Conservation (phyloP, 2,888 invertebrate genomes). For the Platycheirus rosarum region DNA sequence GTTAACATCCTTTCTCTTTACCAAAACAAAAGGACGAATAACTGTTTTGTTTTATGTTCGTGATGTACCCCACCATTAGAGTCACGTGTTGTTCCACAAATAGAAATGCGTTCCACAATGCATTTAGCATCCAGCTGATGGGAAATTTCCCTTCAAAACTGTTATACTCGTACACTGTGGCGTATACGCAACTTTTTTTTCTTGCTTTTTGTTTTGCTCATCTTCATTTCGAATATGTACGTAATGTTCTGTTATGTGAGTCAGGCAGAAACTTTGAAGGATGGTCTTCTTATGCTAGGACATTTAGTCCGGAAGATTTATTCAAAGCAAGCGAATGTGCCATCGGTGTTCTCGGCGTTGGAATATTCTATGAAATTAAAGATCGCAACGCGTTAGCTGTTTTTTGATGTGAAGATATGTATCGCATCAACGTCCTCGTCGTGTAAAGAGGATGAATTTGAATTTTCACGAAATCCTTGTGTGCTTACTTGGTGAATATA, state of each 20-base stretch:
- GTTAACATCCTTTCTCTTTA: conserved; percentile 20
- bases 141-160: conserved; percentile 51
- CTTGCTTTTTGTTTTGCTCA: conserved; percentile 13
- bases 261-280: conserved; percentile 31
- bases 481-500: conserved; percentile 27
- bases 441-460: background rate
- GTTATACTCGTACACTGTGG: conserved; percentile 54
- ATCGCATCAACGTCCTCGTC: background rate
- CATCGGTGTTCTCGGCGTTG: conserved; percentile 14
- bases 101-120: conserved; percentile 53
- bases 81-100: conserved; percentile 72
- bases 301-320: conserved; percentile 57
- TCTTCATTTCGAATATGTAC: conserved; percentile 48
- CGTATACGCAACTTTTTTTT: conserved; percentile 66
- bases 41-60: conserved; percentile 8
- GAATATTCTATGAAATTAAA: background rate
- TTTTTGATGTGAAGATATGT: no score
- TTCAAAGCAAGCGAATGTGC: conserved; percentile 41
- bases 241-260: background rate
- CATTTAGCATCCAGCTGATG: conserved; percentile 1
- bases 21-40: conserved; percentile 7
- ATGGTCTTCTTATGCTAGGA: conserved; percentile 2
- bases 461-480: background rate
- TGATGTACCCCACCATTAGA: no score
- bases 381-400: conserved; percentile 5